Base-by-base conservation (phyloP, 1,140 invertebrate species). In the Drosophila albomicans region DNA sequence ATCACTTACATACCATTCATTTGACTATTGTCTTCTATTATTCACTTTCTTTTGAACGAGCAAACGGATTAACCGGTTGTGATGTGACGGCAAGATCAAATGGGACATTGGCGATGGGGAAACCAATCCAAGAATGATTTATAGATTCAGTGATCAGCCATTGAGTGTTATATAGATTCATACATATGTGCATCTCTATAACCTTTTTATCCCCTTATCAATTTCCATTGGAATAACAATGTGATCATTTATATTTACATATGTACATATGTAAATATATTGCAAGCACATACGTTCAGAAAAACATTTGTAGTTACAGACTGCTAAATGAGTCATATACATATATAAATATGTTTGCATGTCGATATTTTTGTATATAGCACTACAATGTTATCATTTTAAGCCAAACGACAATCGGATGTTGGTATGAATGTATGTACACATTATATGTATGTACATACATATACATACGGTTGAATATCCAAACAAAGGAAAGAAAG, bases 231-330 rank as follows among this genome's bases (percentile, higher is more conserved):
- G 54, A 57, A 57, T 57, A 57, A 57, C 57, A 59, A 59, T 59
- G 57, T 45, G 57, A n/a, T n/a, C 41, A 45, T 28, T 28, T 59
- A 25, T 45, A 59, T 59, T 45, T 59, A 59, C 57, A 59, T 59
- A 59, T 59, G 57, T 59, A 59, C 57, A 59, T 59, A 59, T 59
- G 57, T 59, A 59, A 45, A 45, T 59, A 20, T 8, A 15, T n/a
- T 54, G 25, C 4, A 32, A 54, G 13, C 28, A 13, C 25, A 52
- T 1, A 13, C 28, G 28, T 13, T 10, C 6, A 54, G n/a, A 52
- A 30, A 56, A 10, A 56, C 52, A 30, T 56, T 32, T 8, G 10
- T 30, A 57, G 32, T 41, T 25, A 57, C 35, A 41, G 32, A 57
- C 15, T 38, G 20, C 15, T 57, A 16, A 57, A 41, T 57, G 54